phyloP scores from a whole-genome alignment of 2,797 vertebrate genomes.

The Hirundo rustica region DNA sequence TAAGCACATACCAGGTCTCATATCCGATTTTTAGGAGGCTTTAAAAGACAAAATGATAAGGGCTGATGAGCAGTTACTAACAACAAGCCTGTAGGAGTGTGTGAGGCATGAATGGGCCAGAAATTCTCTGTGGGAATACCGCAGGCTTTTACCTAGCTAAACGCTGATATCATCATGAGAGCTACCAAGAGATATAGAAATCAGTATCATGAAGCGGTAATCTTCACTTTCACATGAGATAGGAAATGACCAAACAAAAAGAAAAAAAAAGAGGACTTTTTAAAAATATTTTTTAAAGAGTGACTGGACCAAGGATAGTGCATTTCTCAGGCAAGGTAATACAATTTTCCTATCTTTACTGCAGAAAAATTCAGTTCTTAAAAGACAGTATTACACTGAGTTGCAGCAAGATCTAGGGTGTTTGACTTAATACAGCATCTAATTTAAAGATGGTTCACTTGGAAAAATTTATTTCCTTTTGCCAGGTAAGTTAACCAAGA shows the following conservation, averaged over 20 bases:
- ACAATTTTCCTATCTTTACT: neutral
- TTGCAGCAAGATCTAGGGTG: neutral
- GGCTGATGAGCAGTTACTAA: neutral
- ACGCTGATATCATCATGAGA: neutral
- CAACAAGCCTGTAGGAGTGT: neutral
- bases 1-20: neutral
- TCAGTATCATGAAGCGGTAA: neutral
- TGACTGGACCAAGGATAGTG: neutral
- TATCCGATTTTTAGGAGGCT: neutral
- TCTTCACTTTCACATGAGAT: neutral
- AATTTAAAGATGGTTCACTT: neutral
- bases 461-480: neutral
- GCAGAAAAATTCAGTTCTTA: neutral
- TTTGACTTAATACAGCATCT: neutral
- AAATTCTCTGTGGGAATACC: neutral
- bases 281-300: neutral
- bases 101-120: neutral
- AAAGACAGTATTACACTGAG: neutral
- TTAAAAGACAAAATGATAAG: neutral
- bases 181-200: neutral
- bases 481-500: neutral
- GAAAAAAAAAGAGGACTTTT: neutral
- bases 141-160: neutral
- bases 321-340: neutral
- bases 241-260: neutral